phyloP scores from a whole-genome alignment of 2,888 invertebrate species.

The Rhopalosiphum nymphaeae region DNA sequence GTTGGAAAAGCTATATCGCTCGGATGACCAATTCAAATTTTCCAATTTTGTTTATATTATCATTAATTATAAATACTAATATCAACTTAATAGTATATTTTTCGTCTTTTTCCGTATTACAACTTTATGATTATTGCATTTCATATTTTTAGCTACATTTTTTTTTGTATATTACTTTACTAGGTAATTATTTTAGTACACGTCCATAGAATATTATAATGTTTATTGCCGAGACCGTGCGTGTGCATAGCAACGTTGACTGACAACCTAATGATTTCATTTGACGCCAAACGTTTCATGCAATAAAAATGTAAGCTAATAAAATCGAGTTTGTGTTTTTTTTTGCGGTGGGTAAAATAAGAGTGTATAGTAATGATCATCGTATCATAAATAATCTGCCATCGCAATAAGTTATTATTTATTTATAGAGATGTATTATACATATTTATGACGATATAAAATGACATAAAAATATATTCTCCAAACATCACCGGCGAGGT shows the following conservation, averaged over 20 bases:
- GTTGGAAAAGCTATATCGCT: too few relatives aligned
- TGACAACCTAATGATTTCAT: background rate
- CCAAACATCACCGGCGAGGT: background rate
- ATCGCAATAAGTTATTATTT: background rate
- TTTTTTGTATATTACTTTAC: too few relatives aligned
- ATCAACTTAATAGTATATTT: background rate
- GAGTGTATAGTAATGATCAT: too few relatives aligned
- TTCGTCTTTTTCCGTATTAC: background rate
- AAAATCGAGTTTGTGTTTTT: background rate
- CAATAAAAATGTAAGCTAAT: background rate
- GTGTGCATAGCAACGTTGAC: background rate
- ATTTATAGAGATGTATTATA: too few relatives aligned
- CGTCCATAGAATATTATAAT: background rate
- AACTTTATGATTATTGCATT: background rate
- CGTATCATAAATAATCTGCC: too few relatives aligned
- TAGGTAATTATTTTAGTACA: background rate
- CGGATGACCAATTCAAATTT: too few relatives aligned
- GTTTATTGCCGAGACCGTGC: background rate
- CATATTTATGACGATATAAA: background rate
- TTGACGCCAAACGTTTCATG: background rate
- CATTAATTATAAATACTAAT: too few relatives aligned
- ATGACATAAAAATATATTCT: background rate
- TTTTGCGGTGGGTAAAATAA: background rate
- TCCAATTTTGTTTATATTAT: too few relatives aligned
- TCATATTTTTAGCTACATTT: background rate